phyloP scores from a whole-genome alignment of 2,113 vertebrate genomes.

The Hippopotamus amphibius region DNA sequence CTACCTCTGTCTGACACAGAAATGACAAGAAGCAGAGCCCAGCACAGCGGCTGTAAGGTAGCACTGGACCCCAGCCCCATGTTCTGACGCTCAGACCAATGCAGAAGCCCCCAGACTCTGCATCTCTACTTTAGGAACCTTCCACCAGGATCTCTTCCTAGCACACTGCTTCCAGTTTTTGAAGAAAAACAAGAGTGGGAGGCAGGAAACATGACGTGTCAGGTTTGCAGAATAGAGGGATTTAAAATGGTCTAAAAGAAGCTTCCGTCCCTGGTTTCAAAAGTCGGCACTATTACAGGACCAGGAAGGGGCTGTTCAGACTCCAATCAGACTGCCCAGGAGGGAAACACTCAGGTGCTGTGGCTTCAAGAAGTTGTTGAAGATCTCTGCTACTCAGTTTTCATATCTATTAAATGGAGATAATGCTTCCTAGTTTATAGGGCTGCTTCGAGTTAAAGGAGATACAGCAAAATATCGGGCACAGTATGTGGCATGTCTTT shows the following conservation, averaged over 20 bases:
- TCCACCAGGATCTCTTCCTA: not conserved
- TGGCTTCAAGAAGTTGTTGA: not conserved
- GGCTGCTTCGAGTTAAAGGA: not conserved
- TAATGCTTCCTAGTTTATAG: not conserved
- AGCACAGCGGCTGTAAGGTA: not conserved
- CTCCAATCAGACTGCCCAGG: too few relatives aligned
- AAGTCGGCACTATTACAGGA: not conserved
- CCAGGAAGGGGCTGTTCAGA: not conserved
- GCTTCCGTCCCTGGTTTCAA: not conserved
- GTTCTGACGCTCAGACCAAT: not conserved
- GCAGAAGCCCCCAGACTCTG: not conserved
- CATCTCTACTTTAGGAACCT: not conserved
- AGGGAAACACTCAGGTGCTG: not conserved
- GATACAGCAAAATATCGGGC: not conserved
- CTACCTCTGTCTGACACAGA: not conserved
- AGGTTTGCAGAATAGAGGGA: not conserved
- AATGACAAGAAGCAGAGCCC: not conserved
- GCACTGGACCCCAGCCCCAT: not conserved
- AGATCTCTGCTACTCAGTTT: not conserved
- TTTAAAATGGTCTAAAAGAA: not conserved
- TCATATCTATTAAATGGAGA: not conserved
- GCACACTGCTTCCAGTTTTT: not conserved
- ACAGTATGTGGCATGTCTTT: not conserved
- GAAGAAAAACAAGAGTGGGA: not conserved
- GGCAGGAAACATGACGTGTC: rapidly evolving